These are phyloP conservation scores for Lepidochrysops patricia DNA, from an alignment of 2,888 invertebrate genomes.

Conservation along the genomic window DNA sequence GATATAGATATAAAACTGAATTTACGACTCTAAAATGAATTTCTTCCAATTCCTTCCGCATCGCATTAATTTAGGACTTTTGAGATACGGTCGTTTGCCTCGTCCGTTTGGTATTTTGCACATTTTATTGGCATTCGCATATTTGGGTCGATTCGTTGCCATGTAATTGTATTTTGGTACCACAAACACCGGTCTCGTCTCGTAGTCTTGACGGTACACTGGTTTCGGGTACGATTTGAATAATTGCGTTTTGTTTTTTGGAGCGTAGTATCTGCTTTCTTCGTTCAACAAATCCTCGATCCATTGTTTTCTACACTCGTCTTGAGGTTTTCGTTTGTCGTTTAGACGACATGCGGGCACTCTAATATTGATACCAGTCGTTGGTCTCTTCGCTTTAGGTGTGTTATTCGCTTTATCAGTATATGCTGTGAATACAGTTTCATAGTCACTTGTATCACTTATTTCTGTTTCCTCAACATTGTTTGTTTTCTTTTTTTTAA, in stretches of 20 bases:
- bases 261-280: constrained; percentile 24
- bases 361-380: not conserved
- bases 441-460: constrained; percentile 44
- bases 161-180: constrained; percentile 13
- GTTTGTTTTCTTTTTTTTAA: constrained; percentile 33
- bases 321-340: constrained; percentile 44
- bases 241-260: constrained; percentile 17
- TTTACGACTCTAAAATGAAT: constrained; percentile 37
- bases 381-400: not conserved
- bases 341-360: constrained; percentile 14
- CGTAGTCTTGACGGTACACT: constrained; percentile 33
- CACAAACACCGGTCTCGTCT: constrained; percentile 34
- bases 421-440: constrained; percentile 46
- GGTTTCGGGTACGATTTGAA: constrained; percentile 17
- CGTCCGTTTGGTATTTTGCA: constrained; percentile 21
- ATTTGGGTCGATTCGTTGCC: not conserved
- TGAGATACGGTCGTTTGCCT: constrained; percentile 41
- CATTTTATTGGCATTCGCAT: constrained; percentile 4
- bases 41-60: constrained; percentile 47
- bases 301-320: constrained; percentile 48
- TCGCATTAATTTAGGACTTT: constrained; percentile 36
- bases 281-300: constrained; percentile 42
- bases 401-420: constrained; percentile 32
- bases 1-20: constrained; percentile 22
- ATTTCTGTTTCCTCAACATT: constrained; percentile 29